Percentiles rank a stretch among this genome's conserved stretches.
These are phyloP conservation scores for Agonopterix arenella DNA, from an alignment of 2,888 invertebrate genomes.

Conservation along the genomic window DNA sequence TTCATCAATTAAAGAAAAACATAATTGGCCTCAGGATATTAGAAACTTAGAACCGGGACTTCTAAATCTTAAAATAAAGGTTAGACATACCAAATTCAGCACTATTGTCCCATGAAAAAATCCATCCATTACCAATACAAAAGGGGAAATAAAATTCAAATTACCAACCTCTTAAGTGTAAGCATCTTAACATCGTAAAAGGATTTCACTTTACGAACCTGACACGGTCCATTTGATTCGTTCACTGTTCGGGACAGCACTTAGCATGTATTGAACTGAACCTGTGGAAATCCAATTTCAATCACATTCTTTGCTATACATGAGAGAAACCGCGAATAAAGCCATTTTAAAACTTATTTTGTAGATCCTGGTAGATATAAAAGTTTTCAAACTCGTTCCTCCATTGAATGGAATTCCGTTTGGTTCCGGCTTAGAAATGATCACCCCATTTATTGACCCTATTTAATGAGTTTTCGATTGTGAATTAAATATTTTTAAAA, in stretches of 20 bases:
- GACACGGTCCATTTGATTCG: slow-evolving; percentile 13
- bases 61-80: too few species aligned
- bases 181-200: background rate
- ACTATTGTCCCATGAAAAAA: background rate
- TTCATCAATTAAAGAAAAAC: too few species aligned
- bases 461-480: background rate
- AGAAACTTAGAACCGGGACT: too few species aligned
- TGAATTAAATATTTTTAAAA: too few species aligned
- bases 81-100: too few species aligned
- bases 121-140: background rate
- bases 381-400: background rate
- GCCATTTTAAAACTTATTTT: too few species aligned
- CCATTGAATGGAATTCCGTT: background rate
- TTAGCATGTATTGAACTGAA: slow-evolving; percentile 13
- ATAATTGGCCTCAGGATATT: too few species aligned
- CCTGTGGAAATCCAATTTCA: background rate
- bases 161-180: slow-evolving; percentile 1
- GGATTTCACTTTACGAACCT: slow-evolving; percentile 9
- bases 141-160: slow-evolving; percentile 3
- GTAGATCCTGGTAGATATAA: too few species aligned
- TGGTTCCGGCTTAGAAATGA: background rate
- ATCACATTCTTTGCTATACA: background rate
- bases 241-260: slow-evolving; percentile 11
- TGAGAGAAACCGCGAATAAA: background rate
- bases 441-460: background rate